These are phyloP conservation scores for Ceratotherium simum DNA, from an alignment of 2,113 vertebrate genomes.

Conservation along the genomic window DNA sequence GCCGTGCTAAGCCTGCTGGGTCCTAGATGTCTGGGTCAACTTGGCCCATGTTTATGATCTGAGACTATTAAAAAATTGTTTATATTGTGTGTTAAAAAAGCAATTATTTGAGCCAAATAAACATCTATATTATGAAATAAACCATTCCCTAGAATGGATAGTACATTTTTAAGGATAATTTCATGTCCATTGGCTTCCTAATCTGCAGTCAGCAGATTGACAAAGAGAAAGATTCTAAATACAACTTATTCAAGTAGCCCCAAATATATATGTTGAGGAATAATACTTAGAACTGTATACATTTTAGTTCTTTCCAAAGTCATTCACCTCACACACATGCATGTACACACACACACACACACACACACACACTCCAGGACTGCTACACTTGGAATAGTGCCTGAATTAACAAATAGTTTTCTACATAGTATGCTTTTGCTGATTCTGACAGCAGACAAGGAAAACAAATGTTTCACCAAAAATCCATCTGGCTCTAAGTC, in stretches of 20 bases:
- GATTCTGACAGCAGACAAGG: neutral
- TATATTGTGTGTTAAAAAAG: neutral
- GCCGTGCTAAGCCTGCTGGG: neutral
- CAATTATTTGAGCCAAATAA: conserved; percentile 78
- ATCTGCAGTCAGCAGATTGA: neutral
- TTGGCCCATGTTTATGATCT: neutral
- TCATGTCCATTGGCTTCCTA: neutral
- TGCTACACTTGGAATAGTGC: neutral
- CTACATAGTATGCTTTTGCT: neutral
- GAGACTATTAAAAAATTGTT: neutral
- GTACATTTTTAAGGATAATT: neutral
- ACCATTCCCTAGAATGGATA: neutral
- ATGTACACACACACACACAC: neutral
- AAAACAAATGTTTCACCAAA: neutral
- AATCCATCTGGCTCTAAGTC: neutral
- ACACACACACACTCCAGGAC: neutral
- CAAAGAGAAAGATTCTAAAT: neutral
- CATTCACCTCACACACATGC: neutral
- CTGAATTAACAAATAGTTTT: neutral
- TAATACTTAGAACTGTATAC: neutral
- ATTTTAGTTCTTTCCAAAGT: neutral
- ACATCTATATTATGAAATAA: neutral
- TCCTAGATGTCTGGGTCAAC: neutral
- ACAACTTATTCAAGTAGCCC: neutral
- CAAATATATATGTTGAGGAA: neutral